Percentiles rank a stretch among this genome's conserved stretches.
These are phyloP conservation scores for Heterodera carotae DNA, from an alignment of 1,140 invertebrate genomes.

Conservation along the genomic window DNA sequence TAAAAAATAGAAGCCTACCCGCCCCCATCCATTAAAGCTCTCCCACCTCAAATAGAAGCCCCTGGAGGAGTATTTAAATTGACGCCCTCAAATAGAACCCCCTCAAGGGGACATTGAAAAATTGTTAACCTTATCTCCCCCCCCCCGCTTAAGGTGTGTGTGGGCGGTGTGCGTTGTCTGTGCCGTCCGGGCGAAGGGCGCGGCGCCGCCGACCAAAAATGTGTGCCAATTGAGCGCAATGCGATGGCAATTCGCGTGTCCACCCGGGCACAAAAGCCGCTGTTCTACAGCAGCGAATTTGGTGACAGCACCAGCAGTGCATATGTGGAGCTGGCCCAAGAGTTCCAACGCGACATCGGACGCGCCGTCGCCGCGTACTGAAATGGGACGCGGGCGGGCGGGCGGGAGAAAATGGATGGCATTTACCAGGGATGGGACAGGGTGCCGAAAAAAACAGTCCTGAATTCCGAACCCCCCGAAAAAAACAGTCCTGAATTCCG, in stretches of 20 bases:
- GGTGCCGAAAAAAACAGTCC: too few species aligned
- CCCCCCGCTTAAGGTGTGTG: constrained; percentile 59
- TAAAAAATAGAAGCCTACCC: too few species aligned
- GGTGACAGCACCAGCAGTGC: constrained; percentile 50
- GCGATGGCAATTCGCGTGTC: constrained; percentile 56
- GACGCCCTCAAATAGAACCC: too few species aligned
- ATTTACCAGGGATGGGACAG: too few species aligned
- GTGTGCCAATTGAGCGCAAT: constrained; percentile 54
- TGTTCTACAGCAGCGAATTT: constrained; percentile 63
- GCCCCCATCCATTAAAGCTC: too few species aligned
- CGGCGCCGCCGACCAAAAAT: constrained; percentile 42
- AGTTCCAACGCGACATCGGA: constrained; percentile 58
- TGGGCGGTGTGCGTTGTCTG: constrained; percentile 53
- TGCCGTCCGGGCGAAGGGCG: constrained; percentile 58
- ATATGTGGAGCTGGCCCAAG: constrained; percentile 61
- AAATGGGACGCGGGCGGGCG: not conserved
- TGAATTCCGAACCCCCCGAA: too few species aligned
- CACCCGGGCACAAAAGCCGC: constrained; percentile 50
- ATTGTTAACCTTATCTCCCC: too few species aligned
- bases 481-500: too few species aligned
- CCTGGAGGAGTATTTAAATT: too few species aligned
- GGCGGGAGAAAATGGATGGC: not conserved
- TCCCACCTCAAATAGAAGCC: too few species aligned
- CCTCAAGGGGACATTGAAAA: too few species aligned
- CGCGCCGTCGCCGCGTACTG: constrained; percentile 48